Conservation (phyloP, 2,888 invertebrate species). For the Euclidia mi region DNA sequence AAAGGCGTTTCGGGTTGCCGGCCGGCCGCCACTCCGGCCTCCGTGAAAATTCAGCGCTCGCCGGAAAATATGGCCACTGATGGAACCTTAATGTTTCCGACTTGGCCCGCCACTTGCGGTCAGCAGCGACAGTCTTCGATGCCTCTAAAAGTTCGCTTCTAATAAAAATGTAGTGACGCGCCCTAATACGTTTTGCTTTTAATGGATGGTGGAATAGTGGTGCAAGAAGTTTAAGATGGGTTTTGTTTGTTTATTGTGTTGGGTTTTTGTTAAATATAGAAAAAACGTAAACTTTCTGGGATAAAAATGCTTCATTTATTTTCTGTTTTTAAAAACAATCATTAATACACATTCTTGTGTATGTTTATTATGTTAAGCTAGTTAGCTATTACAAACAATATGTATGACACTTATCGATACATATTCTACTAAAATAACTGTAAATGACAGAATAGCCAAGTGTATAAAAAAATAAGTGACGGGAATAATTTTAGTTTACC, state of each 20-base stretch:
- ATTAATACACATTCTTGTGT: too few species aligned
- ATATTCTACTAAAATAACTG: too few species aligned
- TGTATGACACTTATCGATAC: too few species aligned
- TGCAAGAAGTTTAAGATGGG: constrained; percentile 21
- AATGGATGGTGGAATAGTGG: constrained; percentile 18
- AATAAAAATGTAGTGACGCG: constrained; percentile 66
- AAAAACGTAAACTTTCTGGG: too few species aligned
- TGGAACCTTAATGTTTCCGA: constrained; percentile 89
- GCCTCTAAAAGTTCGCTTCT: constrained; percentile 73
- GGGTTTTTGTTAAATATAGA: background rate
- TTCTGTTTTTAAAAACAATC: too few species aligned
- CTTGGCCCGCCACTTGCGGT: constrained; percentile 83
- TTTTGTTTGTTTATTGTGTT: constrained; percentile 14
- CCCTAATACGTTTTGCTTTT: constrained; percentile 49
- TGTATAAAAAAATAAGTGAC: too few species aligned
- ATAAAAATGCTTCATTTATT: too few species aligned
- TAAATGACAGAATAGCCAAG: too few species aligned
- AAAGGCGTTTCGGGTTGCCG: constrained; percentile 86
- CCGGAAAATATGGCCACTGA: constrained; percentile 87
- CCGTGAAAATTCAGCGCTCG: constrained; percentile 80
- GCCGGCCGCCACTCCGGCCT: constrained; percentile 78
- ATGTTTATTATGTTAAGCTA: too few species aligned
- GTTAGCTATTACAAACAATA: too few species aligned
- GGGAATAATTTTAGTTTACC: too few species aligned
- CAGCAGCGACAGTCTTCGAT: constrained; percentile 74